A percentile compares a stretch with the other conserved stretches of the same genome.
These are phyloP conservation scores for Salticus scenicus DNA, from an alignment of 2,888 invertebrate genomes.

Conservation along the genomic window DNA sequence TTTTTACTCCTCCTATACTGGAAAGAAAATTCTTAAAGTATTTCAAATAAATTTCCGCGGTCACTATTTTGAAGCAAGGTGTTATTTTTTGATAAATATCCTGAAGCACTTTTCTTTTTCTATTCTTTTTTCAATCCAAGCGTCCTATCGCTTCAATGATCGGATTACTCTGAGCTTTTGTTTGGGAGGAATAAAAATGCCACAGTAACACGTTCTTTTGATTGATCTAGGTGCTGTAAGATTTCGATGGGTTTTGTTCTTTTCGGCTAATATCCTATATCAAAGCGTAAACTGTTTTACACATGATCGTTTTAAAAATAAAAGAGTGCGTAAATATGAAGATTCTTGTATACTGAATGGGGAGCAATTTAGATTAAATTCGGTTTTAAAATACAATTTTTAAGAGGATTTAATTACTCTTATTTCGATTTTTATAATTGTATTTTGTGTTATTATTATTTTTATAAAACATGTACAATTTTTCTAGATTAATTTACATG, in stretches of 20 bases:
- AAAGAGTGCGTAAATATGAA: neutral
- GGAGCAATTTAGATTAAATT: too few species aligned
- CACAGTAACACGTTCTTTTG: slow-evolving; percentile 45
- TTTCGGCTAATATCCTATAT: slow-evolving; percentile 6
- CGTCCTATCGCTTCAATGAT: slow-evolving; percentile 37
- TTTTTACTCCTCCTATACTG: neutral
- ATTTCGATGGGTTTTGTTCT: slow-evolving; percentile 28
- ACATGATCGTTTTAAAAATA: neutral
- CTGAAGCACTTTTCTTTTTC: slow-evolving; percentile 7
- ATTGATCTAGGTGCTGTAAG: slow-evolving; percentile 38
- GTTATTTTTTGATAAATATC: slow-evolving; percentile 60
- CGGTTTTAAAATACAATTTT: too few species aligned
- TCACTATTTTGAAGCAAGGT: slow-evolving; percentile 41
- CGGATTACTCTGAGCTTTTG: slow-evolving; percentile 45
- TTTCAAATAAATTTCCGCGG: slow-evolving; percentile 30
- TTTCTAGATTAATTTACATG: too few species aligned
- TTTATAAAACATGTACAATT: too few species aligned
- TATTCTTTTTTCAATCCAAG: slow-evolving; percentile 13
- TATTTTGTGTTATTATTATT: too few species aligned
- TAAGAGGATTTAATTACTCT: too few species aligned
- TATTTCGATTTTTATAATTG: too few species aligned
- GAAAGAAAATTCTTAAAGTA: neutral
- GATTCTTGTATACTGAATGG: too few species aligned
- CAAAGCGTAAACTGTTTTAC: slow-evolving; percentile 14
- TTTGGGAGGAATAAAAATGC: slow-evolving; percentile 35